These are phyloP conservation scores for Archips xylosteana DNA, from an alignment of 2,888 invertebrate genomes.

Conservation along the genomic window DNA sequence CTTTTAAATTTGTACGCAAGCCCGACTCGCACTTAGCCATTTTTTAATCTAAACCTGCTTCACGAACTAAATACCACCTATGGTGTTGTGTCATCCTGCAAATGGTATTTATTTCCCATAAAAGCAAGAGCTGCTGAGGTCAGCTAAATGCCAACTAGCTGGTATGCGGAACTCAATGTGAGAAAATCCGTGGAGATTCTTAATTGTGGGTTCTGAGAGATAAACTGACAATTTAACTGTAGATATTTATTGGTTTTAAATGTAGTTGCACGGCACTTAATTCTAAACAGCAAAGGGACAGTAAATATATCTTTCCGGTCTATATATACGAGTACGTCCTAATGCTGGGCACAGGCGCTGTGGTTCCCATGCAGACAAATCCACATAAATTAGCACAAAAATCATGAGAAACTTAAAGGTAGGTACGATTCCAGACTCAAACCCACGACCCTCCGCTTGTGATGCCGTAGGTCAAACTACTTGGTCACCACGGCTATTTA, in stretches of 20 bases:
- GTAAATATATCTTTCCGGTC: too few relatives aligned
- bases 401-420: too few relatives aligned
- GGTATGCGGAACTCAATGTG: constrained; percentile 61
- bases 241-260: background rate
- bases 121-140: constrained; percentile 57
- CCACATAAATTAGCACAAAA: too few relatives aligned
- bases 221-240: background rate
- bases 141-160: constrained; percentile 66
- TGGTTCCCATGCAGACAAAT: too few relatives aligned
- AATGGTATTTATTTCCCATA: constrained; percentile 71
- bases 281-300: background rate
- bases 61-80: constrained; percentile 44
- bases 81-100: constrained; percentile 65
- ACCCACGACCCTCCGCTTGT: too few relatives aligned
- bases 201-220: constrained; percentile 28
- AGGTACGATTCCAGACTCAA: too few relatives aligned
- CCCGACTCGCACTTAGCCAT: too few relatives aligned
- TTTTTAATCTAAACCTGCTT: background rate
- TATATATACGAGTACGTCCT: too few relatives aligned
- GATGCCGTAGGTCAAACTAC: too few relatives aligned
- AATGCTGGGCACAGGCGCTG: too few relatives aligned
- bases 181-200: constrained; percentile 36
- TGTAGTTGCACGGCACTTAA: background rate
- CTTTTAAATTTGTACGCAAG: too few relatives aligned
- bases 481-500: too few relatives aligned